Evolutionary conservation across 2,113 vertebrate genomes (phyloP), one percentile per base, ranked within the genome.

Genomic region (Calypte anna): DNA sequence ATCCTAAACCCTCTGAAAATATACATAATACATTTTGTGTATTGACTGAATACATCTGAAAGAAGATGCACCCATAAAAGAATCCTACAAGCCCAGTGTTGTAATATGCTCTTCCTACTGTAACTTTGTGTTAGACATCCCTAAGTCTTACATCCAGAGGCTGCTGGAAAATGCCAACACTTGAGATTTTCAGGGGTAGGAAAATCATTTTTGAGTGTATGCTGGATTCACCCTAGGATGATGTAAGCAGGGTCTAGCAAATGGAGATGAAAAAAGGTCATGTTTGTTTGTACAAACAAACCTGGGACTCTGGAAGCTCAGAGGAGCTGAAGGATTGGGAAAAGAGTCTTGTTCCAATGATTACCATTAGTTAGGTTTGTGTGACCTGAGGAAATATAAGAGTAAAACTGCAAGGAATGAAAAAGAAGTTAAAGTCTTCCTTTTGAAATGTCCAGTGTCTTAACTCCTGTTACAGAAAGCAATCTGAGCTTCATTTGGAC

Each of bases 141-240:
- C 8, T 80, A 23, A 11, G 11, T 61, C 33, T 55, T 58, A 33
- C 17, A 24, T 25, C 27, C 18, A 62, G 5, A 87, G 10, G 25
- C 14, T 88, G 14, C 18, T 36, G 27, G 25, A 87, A 85, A 90
- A 67, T 21, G 62, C 16, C 21, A 53, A n/a, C 24, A 16, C 3
- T 78, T 19, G 3, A 74, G 22, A 23, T 28, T 2, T 48, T 66
- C 16, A 43, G 19, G 3, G 11, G 7, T 7, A 51, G 33, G 12
- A 76, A 75, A 40, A 3, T 17, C 50, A 61, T 50, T 92, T 58
- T 58, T 77, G 8, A 72, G 58, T 12, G 3, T 33, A 7, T 9
- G 4, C 4, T 78, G 50, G 3, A 51, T 67, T 14, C 40, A 36
- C 6, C 1, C 0, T 31, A 7, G 3, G 12, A 18, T 54, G 5